Conservation (phyloP, 2,888 invertebrate genomes). For the Hyalella azteca region DNA sequence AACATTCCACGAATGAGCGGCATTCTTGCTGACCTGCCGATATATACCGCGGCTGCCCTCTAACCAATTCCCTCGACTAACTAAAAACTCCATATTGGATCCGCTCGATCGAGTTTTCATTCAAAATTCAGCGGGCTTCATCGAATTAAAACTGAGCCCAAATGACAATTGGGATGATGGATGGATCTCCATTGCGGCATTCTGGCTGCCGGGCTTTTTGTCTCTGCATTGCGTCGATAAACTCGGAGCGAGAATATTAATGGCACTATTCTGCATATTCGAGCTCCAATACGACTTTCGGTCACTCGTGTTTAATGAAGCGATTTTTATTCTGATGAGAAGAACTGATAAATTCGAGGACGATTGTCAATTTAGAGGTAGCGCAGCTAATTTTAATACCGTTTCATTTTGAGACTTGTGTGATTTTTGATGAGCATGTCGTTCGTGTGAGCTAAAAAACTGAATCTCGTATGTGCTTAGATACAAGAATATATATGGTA, state of each 20-base stretch:
- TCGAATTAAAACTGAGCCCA: slow-evolving; percentile 36
- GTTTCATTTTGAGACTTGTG: too few species aligned
- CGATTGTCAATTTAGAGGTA: too few species aligned
- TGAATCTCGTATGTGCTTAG: too few species aligned
- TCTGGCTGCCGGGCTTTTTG: not conserved
- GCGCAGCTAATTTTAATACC: too few species aligned
- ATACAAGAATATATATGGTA: too few species aligned
- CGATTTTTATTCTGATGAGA: too few species aligned
- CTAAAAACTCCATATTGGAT: slow-evolving; percentile 34
- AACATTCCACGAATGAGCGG: slow-evolving; percentile 32
- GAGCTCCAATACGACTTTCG: too few species aligned
- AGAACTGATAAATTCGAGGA: too few species aligned
- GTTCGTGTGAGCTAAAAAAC: too few species aligned
- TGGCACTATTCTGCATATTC: not conserved
- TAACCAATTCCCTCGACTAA: slow-evolving; percentile 28
- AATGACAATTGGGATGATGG: slow-evolving; percentile 36
- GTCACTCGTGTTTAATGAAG: too few species aligned
- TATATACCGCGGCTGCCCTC: not conserved
- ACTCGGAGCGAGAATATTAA: slow-evolving; percentile 15
- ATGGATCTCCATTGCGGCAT: slow-evolving; percentile 27
- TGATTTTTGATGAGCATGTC: too few species aligned
- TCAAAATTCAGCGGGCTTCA: slow-evolving; percentile 32
- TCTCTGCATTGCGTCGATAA: not conserved
- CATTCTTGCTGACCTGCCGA: slow-evolving; percentile 31
- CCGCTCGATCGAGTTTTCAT: slow-evolving; percentile 33